Evolutionary conservation across 2,888 invertebrate species (phyloP), one percentile per base, ranked within the genome.

Genomic region (Electrophaes corylata): DNA sequence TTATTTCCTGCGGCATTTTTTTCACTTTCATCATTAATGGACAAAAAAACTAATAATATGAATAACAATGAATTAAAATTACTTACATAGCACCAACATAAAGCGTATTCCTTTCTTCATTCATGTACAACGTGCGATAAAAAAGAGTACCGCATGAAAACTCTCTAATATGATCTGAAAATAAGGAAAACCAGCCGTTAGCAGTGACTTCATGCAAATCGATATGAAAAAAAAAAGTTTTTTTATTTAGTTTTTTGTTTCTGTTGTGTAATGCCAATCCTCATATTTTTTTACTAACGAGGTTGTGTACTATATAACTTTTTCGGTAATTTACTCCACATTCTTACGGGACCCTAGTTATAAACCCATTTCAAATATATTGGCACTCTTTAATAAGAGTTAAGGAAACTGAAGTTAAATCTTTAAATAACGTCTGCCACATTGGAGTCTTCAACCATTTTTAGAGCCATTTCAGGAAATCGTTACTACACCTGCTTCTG

Each of bases 61-160:
- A 29, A 18, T 16, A 31, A 29, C 10, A 10, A 14, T 1, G 35
- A 37, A 47, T 12, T 33, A n/a, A 11, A 51, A 50, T 46, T 58
- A 93, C 93, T 93, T 84, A 93, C 94, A 94, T 94, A 83, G 94
- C 93, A 83, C 94, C 94, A 71, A 94, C 93, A 75, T 93, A 94
- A 75, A 94, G 92, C 64, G 91, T 90, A 72, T 93, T 93, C 75
- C 91, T 86, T 68, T 92, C 91, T 75, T 93, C 90, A 72, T 93
- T 93, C 79, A 94, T 82, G 78, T 92, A 92, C 65, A 94, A 84
- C 23, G 94, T 93, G 68, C 94, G 91, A 82, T 94, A 94, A 80
- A 93, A 94, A 61, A 93, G 88, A 68, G 89, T 93, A 43, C 94
- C 94, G 73, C 94, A 94, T 29, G 92, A 88, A 80, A 94, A 94